Evolutionary conservation across 2,888 invertebrate species (phyloP).

Genomic region (Carterocephalus palaemon): DNA sequence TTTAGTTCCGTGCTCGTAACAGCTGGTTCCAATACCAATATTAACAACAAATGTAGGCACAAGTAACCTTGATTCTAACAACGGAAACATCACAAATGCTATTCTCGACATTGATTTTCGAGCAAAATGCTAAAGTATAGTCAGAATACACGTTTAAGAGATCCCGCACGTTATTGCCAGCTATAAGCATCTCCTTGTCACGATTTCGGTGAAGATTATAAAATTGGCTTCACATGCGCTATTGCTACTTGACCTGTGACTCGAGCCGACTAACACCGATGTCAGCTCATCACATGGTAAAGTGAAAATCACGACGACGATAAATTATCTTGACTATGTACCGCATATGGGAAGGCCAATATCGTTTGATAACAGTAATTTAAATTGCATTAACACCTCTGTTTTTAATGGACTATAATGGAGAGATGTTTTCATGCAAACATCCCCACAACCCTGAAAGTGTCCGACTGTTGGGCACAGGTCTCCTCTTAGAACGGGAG

Average conservation of each 20-base stretch:
- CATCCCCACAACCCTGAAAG: background rate
- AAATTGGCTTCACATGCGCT: conserved; percentile 36
- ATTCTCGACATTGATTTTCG: background rate
- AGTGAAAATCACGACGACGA: conserved; percentile 52
- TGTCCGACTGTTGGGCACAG: background rate
- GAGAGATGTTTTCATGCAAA: background rate
- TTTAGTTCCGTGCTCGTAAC: too few relatives aligned
- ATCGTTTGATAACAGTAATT: conserved; percentile 3
- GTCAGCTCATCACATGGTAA: conserved; percentile 36
- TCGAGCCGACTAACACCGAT: conserved; percentile 27
- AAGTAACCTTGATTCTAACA: too few relatives aligned
- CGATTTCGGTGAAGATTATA: conserved; percentile 35
- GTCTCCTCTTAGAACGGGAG: too few relatives aligned
- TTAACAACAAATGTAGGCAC: too few relatives aligned
- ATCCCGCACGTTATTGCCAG: conserved; percentile 23
- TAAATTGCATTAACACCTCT: background rate
- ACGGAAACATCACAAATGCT: background rate
- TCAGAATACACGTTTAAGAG: conserved; percentile 14
- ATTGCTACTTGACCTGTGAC: conserved; percentile 35
- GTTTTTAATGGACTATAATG: background rate
- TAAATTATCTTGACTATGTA: conserved; percentile 21
- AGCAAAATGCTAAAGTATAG: conserved; percentile 17
- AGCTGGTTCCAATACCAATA: too few relatives aligned
- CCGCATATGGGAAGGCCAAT: background rate
- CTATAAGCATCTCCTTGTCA: conserved; percentile 30